Base-by-base conservation (phyloP, 2,113 vertebrate species). In the Climacteris rufus region DNA sequence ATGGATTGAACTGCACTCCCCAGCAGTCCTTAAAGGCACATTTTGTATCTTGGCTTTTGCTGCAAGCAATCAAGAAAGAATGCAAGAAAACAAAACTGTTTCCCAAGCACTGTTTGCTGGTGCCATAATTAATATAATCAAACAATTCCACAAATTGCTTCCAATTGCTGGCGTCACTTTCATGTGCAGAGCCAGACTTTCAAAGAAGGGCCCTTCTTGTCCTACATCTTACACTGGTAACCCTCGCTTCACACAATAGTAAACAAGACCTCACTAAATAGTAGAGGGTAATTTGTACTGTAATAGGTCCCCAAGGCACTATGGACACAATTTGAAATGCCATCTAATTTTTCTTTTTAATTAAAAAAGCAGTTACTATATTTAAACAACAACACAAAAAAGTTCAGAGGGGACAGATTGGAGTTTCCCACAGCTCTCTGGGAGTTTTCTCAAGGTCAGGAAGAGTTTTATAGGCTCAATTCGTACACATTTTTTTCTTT, bases 111-210 rank as follows among this genome's bases (percentile, higher is more conserved):
- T 96, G 96, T 97, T 95, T 91, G 81, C 65, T 97, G 95, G 97
- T 97, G 97, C 97, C 90, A 95, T 97, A 97, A 98, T 97, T 90
- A 97, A 98, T 96, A 97, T 79, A 96, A 97, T 98, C 98, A 98
- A 98, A 98, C 97, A 97, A 97, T 98, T 97, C 95, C 78, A 96
- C 97, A 98, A 98, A 98, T 98, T 98, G 96, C 97, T 97, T 98
- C 97, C 98, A 98, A 98, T 98, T 97, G 97, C 97, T 97, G 97
- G 97, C 82, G 94, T 97, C 92, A 94, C 98, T 98, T 98, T 98
- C 98, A 98, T 98, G 98, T 98, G 72, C 92, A 95, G 87, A 98
- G 97, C 96, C 96, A 96, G 97, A 96, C 97, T 94, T 95, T 96
- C 87, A 97, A 97, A 95, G 94, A 97, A 94, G 89, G 96, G 95